Base-by-base conservation (phyloP, 2,888 invertebrate genomes). In the Rhodophaea formosa region DNA sequence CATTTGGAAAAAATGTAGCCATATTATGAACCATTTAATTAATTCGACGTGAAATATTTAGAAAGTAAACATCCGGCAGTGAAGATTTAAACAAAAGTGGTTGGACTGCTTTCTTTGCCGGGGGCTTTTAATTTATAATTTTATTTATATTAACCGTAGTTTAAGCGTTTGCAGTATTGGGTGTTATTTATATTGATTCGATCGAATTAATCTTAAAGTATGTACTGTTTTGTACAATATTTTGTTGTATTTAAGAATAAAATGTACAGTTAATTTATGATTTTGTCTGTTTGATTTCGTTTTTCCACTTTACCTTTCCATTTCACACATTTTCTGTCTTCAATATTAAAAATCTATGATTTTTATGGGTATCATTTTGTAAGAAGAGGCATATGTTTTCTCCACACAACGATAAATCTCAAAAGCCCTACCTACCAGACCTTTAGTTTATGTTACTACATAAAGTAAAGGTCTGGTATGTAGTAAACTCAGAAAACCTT, bases 61-160 rank as follows among this genome's bases (percentile, higher is more conserved):
- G 49, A 32, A 32, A 49, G 49, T 30, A 3, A 8, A 49, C 15
- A 15, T n/a, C 32, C 32, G 8, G 12, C 8, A 14, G 42, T 42
- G 7, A 53, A 14, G 10, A 23, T 23, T 23, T 23, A 15, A 44
- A 44, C 44, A 44, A 8, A 15, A 8, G 44, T 43, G n/a, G 29
- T 8, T n/a, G 5, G 12, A 17, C 16, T 12, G 35, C 51, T 51
- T 49, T 57, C 43, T 57, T 55, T 32, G 17, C 45, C 35, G 54
- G 46, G 54, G 54, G n/a, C 23, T 47, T 52, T 53, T 56, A 54
- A 49, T 49, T 55, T 57, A 46, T 46, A 39, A 51, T 35, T 57
- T 42, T 64, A 69, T 67, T 67, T 67, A 68, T 67, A 64, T 62
- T 70, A 69, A 67, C 63, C 55, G 32, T 59, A 58, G 59, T 39